Evolutionary conservation across 2,797 vertebrate genomes (phyloP).

Genomic region (Halcyon smyrnensis): DNA sequence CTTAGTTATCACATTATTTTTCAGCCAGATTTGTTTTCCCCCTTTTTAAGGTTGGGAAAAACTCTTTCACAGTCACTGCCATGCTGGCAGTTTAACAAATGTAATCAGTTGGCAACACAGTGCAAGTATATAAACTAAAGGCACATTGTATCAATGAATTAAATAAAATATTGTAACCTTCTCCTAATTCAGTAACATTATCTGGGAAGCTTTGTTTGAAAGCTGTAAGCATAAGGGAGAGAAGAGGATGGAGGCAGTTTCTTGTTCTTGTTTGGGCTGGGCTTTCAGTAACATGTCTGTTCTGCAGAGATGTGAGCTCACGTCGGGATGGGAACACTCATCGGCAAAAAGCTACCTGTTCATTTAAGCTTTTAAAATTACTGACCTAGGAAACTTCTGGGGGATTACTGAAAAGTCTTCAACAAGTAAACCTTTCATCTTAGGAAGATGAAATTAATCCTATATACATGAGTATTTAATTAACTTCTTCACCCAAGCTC

Average conservation of each 20-base stretch:
- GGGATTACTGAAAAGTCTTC: background rate
- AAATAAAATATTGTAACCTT: background rate
- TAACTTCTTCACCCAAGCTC: background rate
- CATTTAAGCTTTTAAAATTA: background rate
- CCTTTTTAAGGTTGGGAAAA: background rate
- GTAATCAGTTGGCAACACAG: background rate
- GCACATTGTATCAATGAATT: background rate
- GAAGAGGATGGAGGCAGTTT: background rate
- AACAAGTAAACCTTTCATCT: background rate
- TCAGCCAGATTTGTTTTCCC: background rate
- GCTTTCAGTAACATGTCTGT: background rate
- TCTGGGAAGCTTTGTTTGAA: background rate
- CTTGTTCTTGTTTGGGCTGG: background rate
- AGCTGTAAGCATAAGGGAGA: background rate
- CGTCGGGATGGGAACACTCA: background rate
- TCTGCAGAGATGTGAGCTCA: background rate
- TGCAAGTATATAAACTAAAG: background rate
- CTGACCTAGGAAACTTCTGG: background rate
- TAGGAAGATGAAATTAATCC: background rate
- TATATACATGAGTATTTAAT: background rate
- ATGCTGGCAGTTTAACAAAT: background rate
- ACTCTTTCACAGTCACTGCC: background rate
- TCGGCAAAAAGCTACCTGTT: background rate
- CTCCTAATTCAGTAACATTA: background rate
- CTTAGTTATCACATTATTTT: background rate